Conservation (phyloP, 2,888 invertebrate genomes). For the Torymus aiolomorphi region DNA sequence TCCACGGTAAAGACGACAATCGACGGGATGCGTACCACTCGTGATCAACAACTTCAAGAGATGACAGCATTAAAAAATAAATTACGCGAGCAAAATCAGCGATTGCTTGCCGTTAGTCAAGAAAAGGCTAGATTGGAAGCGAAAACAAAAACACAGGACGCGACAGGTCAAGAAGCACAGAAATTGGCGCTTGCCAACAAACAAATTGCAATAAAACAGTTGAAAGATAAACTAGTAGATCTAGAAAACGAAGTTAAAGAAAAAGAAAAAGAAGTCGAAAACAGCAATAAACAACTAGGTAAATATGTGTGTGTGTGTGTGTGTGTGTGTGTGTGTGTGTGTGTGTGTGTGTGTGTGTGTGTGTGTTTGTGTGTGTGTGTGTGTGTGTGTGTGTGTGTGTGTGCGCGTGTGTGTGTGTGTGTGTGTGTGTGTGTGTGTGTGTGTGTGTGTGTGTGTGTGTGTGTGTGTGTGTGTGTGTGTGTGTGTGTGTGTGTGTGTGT, state of each 20-base stretch:
- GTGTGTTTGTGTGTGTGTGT: no score
- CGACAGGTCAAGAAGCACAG: constrained; percentile 78
- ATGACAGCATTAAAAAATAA: constrained; percentile 89
- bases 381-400: no score
- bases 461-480: no score
- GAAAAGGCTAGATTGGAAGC: constrained; percentile 89
- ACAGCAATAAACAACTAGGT: constrained; percentile 53
- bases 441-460: no score
- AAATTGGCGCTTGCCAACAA: constrained; percentile 82
- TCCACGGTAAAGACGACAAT: constrained; percentile 96
- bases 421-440: no score
- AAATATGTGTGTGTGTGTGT: no score
- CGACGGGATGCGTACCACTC: constrained; percentile 94
- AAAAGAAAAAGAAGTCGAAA: constrained; percentile 55
- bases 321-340: no score
- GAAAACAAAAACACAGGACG: constrained; percentile 79
- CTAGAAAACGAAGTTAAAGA: constrained; percentile 80
- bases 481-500: no score
- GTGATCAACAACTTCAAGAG: constrained; percentile 92
- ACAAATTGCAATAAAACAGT: constrained; percentile 84
- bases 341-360: no score
- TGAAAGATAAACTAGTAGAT: constrained; percentile 85
- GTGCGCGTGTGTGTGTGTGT: no score
- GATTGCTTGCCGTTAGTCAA: constrained; percentile 86
- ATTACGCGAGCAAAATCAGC: constrained; percentile 90